A percentile compares a stretch with the other conserved stretches of the same genome.
These are phyloP conservation scores for Tribolium castaneum DNA, from an alignment of 1,140 invertebrate genomes.

Conservation along the genomic window DNA sequence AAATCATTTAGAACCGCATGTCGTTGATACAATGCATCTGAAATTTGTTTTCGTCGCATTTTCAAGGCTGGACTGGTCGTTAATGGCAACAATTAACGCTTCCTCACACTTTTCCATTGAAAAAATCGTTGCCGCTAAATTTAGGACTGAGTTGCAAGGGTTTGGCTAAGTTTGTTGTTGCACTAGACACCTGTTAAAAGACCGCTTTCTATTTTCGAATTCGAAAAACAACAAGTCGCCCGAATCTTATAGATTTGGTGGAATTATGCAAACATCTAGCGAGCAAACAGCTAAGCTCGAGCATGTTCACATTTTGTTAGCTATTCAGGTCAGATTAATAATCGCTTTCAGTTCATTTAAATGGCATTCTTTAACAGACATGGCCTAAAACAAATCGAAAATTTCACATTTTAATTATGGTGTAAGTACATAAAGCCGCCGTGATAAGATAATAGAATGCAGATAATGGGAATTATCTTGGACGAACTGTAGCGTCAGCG, in stretches of 20 bases:
- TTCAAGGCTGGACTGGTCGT: slow-evolving; percentile 17
- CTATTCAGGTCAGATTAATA: slow-evolving; percentile 32
- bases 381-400: not conserved
- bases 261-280: not conserved
- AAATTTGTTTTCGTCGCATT: slow-evolving; percentile 4
- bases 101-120: not conserved
- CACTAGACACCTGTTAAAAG: slow-evolving; percentile 22
- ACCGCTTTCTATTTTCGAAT: slow-evolving; percentile 5
- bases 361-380: slow-evolving; percentile 1
- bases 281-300: slow-evolving; percentile 2
- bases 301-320: slow-evolving; percentile 17
- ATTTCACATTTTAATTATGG: not conserved
- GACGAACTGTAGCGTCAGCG: slow-evolving; percentile 13
- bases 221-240: not conserved
- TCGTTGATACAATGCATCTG: slow-evolving; percentile 10
- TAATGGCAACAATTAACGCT: slow-evolving; percentile 6
- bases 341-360: slow-evolving; percentile 30
- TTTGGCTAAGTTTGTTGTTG: slow-evolving; percentile 9
- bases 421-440: not conserved
- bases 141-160: not conserved
- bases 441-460: slow-evolving; percentile 32
- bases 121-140: not conserved
- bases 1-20: slow-evolving; percentile 33
- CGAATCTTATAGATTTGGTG: not conserved
- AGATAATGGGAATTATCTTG: slow-evolving; percentile 29